Evolutionary conservation across 2,797 vertebrate genomes (phyloP).

Genomic region (Silurus aristotelis): DNA sequence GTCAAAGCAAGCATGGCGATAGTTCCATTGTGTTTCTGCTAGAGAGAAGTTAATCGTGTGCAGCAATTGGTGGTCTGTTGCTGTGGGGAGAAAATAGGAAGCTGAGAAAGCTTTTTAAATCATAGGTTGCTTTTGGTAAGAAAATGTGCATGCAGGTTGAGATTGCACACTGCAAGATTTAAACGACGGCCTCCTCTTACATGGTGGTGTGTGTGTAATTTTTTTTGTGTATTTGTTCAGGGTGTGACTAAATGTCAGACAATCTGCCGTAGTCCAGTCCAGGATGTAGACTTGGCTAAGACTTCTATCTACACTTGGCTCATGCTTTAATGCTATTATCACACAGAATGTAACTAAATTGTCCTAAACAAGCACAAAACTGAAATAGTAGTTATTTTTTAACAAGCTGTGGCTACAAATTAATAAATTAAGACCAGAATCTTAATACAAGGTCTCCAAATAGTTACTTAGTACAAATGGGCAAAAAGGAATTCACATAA

Average conservation of each 20-base stretch:
- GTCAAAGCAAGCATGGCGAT: background rate
- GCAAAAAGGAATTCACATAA: background rate
- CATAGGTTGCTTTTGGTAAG: background rate
- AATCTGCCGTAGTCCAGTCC: slow-evolving; percentile 25
- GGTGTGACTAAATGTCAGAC: slow-evolving; percentile 60
- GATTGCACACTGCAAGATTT: background rate
- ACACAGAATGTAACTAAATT: background rate
- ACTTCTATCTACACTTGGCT: background rate
- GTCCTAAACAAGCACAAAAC: background rate
- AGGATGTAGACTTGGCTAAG: slow-evolving; percentile 38
- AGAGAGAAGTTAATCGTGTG: slow-evolving; percentile 15
- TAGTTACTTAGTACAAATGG: background rate
- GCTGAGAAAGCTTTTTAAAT: background rate
- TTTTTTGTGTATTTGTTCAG: slow-evolving; percentile 65
- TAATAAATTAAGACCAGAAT: background rate
- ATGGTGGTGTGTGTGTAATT: slow-evolving; percentile 33
- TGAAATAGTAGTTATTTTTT: background rate
- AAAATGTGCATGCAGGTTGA: background rate
- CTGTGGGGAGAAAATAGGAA: background rate
- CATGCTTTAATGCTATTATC: background rate
- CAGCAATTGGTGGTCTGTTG: background rate
- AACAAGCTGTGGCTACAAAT: background rate
- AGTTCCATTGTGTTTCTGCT: background rate
- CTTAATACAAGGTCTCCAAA: background rate
- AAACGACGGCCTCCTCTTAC: background rate